Conservation (phyloP, 1,140 invertebrate genomes). For the Drosophila willistoni region DNA sequence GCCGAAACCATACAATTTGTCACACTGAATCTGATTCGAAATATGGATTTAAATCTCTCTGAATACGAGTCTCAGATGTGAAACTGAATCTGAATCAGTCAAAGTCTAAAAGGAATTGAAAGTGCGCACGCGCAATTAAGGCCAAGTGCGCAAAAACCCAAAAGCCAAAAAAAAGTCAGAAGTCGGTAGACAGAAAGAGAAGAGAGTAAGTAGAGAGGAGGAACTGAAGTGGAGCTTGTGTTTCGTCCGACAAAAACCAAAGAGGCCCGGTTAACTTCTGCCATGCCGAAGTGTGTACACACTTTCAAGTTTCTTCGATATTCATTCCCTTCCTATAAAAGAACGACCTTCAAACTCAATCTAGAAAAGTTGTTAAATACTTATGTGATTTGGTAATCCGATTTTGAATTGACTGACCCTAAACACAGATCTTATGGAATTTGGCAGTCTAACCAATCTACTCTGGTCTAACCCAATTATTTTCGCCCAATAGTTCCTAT, state of each 20-base stretch:
- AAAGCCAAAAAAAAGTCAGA: constrained; percentile 32
- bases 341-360: no score
- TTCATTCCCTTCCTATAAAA: no score
- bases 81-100: constrained; percentile 11
- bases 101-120: constrained; percentile 69
- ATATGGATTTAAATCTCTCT: constrained; percentile 25
- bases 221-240: constrained; percentile 46
- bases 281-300: no score
- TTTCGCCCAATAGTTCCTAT: no score
- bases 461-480: no score
- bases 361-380: no score
- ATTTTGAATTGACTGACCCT: no score
- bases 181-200: constrained; percentile 22
- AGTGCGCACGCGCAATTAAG: constrained; percentile 76
- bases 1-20: constrained; percentile 44
- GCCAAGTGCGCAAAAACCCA: constrained; percentile 65
- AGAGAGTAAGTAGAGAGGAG: constrained; percentile 3
- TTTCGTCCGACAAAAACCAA: constrained; percentile 28
- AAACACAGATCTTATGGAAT: no score
- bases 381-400: no score
- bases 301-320: no score
- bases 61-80: background rate
- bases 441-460: no score
- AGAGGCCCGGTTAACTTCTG: no score
- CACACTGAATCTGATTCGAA: constrained; percentile 49